Evolutionary conservation across 2,113 vertebrate species (phyloP).

Genomic region (Mesitornis unicolor): DNA sequence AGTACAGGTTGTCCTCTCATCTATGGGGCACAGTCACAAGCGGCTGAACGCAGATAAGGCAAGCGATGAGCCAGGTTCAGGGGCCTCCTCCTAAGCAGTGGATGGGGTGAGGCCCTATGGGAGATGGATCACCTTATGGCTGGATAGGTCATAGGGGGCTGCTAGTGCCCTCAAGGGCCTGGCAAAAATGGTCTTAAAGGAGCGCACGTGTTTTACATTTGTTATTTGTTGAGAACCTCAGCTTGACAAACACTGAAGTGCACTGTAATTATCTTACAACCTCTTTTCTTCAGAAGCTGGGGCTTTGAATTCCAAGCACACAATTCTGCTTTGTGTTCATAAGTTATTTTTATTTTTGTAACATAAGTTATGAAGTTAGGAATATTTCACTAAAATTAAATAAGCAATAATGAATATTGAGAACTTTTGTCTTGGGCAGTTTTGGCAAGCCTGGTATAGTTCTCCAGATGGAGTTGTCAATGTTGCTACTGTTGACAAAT

Average conservation of each 20-base stretch:
- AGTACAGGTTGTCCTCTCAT: background rate
- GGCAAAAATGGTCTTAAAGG: background rate
- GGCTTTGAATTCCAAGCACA: background rate
- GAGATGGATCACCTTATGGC: too few species aligned
- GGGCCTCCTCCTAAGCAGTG: background rate
- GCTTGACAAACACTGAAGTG: background rate
- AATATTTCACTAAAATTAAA: background rate
- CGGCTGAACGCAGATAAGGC: background rate
- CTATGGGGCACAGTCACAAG: background rate
- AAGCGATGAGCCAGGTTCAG: background rate
- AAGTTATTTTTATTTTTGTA: background rate
- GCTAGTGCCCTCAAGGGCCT: background rate
- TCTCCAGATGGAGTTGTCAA: background rate
- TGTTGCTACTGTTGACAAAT: background rate
- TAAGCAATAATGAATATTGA: background rate
- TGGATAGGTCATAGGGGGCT: background rate
- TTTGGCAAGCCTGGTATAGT: background rate
- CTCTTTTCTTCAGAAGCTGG: background rate
- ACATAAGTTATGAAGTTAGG: background rate
- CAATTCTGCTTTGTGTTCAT: background rate
- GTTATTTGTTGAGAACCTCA: accelerated
- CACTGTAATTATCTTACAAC: background rate
- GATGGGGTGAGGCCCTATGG: too few species aligned
- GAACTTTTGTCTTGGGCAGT: background rate
- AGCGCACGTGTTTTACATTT: background rate